Conservation (phyloP, 1,140 invertebrate species). For the Rhyacophila brunnea region DNA sequence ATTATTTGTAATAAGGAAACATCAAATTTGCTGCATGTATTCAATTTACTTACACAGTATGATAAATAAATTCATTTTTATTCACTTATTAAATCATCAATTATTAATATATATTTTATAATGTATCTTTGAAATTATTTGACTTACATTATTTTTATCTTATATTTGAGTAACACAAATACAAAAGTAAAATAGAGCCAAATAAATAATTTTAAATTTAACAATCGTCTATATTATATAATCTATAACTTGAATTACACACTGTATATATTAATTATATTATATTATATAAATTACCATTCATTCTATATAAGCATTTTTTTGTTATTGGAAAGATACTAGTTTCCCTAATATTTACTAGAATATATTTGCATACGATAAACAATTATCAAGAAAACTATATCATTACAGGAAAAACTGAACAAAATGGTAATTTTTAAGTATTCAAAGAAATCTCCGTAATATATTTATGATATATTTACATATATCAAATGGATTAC, state of each 20-base stretch:
- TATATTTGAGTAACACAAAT: constrained; percentile 13
- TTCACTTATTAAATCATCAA: constrained; percentile 30
- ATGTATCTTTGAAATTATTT: constrained; percentile 18
- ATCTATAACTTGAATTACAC: not conserved
- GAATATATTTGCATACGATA: not conserved
- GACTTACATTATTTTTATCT: constrained; percentile 9
- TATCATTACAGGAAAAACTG: no score
- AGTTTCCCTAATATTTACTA: not conserved
- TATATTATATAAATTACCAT: constrained; percentile 1
- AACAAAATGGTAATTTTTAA: no score
- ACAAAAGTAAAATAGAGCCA: not conserved
- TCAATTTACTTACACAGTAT: constrained; percentile 33
- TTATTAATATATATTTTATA: constrained; percentile 22
- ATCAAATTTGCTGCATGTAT: constrained; percentile 28
- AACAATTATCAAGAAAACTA: not conserved
- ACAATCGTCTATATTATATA: constrained; percentile 6
- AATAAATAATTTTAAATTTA: constrained; percentile 5
- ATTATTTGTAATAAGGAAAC: constrained; percentile 27
- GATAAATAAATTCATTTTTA: constrained; percentile 34
- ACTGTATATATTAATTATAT: not conserved
- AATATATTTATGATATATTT: no score
- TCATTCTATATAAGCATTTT: not conserved
- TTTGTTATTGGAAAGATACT: not conserved
- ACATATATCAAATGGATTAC: no score
- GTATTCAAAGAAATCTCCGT: no score